Base-by-base conservation (phyloP, 2,797 vertebrate genomes). In the Sparus aurata region DNA sequence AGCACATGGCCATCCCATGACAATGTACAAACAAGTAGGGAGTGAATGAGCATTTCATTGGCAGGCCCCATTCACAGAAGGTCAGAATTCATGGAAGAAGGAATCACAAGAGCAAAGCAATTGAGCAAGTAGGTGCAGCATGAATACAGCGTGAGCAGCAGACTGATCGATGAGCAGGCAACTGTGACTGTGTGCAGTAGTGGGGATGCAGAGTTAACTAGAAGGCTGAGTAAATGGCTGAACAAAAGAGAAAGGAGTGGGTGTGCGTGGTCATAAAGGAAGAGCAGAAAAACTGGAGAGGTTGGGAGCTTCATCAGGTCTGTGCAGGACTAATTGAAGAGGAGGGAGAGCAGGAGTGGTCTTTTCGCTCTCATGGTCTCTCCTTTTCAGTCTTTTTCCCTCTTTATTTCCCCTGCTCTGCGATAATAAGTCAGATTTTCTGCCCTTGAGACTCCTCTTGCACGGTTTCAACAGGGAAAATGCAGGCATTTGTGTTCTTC, bases 371-470 rank as follows among this genome's bases (percentile, higher is more conserved):
- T 89, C 84, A 88, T 86, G 84, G 84, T 85, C 88, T 89, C 76
- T 75, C 69, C 58, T 57, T 73, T 88, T 85, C 80, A 73, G 69
- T 79, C 73, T 68, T 85, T 75, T 75, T 17, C 66, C 63, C 6
- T 79, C 79, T 89, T 92, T 77, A 84, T 89, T 89, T 85, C 79
- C 62, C 82, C 66, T 87, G 63, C 80, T 91, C 84, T 84, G 84
- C 64, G 58, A 93, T 93, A 94, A 90, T 89, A 93, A 93, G 91
- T 94, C 92, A 91, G 78, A 89, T 88, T 89, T 91, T 74, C 59
- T 87, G 92, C 89, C 93, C 93, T 94, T 94, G 94, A 95, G 88
- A 87, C 86, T 89, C 77, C 86, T 89, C 89, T 91, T 75, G 67
- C 84, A 52, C 25, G 11, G 72, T 77, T 91, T 92, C 73, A 89